Evolutionary conservation across 1,140 invertebrate genomes (phyloP).

Genomic region (Drosophila mauritiana): DNA sequence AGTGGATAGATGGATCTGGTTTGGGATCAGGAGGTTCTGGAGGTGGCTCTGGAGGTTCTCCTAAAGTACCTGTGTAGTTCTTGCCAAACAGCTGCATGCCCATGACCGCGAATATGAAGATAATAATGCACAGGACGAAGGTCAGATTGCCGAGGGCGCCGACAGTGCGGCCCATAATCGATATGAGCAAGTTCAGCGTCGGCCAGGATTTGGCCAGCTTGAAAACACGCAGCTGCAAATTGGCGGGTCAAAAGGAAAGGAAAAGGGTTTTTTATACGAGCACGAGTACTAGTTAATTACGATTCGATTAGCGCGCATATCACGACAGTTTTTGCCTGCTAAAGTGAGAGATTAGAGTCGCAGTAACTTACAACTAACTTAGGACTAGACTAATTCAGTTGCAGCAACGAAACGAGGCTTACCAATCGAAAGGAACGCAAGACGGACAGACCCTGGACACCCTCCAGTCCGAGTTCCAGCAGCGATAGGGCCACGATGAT

Average conservation of each 20-base stretch:
- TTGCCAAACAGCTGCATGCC: slow-evolving; percentile 99
- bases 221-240: slow-evolving; percentile 97
- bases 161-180: slow-evolving; percentile 99
- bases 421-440: slow-evolving; percentile 99
- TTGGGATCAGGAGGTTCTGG: not conserved
- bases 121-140: slow-evolving; percentile 98
- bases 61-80: slow-evolving; percentile 91
- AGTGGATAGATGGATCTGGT: no score
- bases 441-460: slow-evolving; percentile 97
- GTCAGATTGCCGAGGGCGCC: slow-evolving; percentile 99
- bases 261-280: slow-evolving; percentile 3
- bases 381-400: slow-evolving; percentile 1
- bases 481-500: slow-evolving; percentile 98
- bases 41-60: slow-evolving; percentile 2
- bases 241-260: slow-evolving; percentile 30
- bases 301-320: not conserved
- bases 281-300: slow-evolving; percentile 3
- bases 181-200: slow-evolving; percentile 98
- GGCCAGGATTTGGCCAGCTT: slow-evolving; percentile 99
- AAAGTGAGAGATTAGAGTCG: slow-evolving; percentile 18
- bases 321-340: slow-evolving; percentile 9
- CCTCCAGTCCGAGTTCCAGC: slow-evolving; percentile 95
- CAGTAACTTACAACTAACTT: slow-evolving; percentile 26
- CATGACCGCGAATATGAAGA: slow-evolving; percentile 99
- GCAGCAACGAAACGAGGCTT: slow-evolving; percentile 84